Percentiles rank a stretch among this genome's conserved stretches.
phyloP scores from a whole-genome alignment of 2,888 invertebrate species.

The Amiota minor region DNA sequence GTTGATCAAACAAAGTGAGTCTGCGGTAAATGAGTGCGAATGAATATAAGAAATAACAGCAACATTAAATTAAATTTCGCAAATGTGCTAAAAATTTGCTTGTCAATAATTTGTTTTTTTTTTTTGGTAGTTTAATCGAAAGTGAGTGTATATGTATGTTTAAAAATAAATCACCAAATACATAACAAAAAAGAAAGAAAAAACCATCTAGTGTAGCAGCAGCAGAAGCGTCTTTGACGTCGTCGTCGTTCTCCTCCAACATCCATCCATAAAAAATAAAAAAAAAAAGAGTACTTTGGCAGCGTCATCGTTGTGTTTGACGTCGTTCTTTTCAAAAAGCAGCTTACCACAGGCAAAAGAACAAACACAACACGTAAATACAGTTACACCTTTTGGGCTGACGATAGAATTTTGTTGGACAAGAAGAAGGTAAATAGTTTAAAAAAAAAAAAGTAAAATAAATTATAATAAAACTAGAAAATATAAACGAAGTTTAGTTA shows the following conservation, averaged over 20 bases:
- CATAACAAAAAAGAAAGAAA: conserved; percentile 55
- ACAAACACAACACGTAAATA: conserved; percentile 6
- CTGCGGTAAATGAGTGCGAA: too few relatives aligned
- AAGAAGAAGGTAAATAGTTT: conserved; percentile 15
- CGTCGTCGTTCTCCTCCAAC: background rate
- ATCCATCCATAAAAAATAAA: background rate
- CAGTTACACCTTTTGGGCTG: conserved; percentile 11
- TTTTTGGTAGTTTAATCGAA: background rate
- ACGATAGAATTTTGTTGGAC: background rate
- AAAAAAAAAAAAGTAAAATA: conserved; percentile 4
- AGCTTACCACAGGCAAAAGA: background rate
- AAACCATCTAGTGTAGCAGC: background rate
- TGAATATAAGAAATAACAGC: background rate
- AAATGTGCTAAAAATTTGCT: conserved; percentile 7
- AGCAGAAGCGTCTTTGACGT: background rate
- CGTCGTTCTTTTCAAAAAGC: background rate
- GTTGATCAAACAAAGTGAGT: too few relatives aligned
- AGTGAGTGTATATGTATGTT: conserved; percentile 50
- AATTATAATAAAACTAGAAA: background rate
- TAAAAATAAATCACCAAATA: conserved; percentile 66
- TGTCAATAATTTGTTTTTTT: conserved; percentile 1
- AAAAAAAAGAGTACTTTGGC: background rate
- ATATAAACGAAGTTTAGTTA: background rate
- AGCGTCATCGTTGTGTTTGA: too few relatives aligned
- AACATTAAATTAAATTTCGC: background rate